Percentiles rank a stretch among this genome's conserved stretches.
These are phyloP conservation scores for Lanistes nyassanus DNA, from an alignment of 1,140 invertebrate species.

Conservation along the genomic window DNA sequence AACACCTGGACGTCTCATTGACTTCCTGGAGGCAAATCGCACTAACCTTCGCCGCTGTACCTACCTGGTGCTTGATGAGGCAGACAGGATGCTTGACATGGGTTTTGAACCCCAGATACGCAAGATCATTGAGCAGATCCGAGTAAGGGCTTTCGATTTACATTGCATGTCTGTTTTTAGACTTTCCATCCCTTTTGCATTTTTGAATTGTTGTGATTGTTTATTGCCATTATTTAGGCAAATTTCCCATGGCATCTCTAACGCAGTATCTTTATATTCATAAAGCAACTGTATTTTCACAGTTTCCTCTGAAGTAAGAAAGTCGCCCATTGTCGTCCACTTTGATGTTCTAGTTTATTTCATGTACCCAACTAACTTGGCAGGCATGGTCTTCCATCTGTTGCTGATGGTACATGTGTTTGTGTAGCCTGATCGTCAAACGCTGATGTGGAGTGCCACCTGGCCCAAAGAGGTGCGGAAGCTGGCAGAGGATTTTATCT, in stretches of 20 bases:
- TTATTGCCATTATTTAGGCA: too few species aligned
- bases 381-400: too few species aligned
- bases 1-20: constrained; percentile 94
- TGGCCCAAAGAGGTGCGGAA: constrained; percentile 97
- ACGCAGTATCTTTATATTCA: too few species aligned
- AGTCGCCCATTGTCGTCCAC: too few species aligned
- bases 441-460: constrained; percentile 98
- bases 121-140: constrained; percentile 95
- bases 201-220: too few species aligned
- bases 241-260: too few species aligned
- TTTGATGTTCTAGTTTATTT: too few species aligned
- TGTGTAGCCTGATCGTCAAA: constrained; percentile 85
- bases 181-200: too few species aligned
- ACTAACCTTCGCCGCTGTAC: constrained; percentile 90
- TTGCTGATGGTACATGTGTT: background rate
- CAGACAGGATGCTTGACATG: constrained; percentile 99
- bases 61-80: constrained; percentile 97
- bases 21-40: constrained; percentile 91
- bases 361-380: too few species aligned
- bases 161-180: too few species aligned
- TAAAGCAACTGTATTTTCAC: too few species aligned
- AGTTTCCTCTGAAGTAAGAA: too few species aligned
- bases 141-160: constrained; percentile 71
- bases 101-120: constrained; percentile 99
- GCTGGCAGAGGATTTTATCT: constrained; percentile 93